phyloP scores from a whole-genome alignment of 2,113 vertebrate species.

The Rhodinocichla rosea region DNA sequence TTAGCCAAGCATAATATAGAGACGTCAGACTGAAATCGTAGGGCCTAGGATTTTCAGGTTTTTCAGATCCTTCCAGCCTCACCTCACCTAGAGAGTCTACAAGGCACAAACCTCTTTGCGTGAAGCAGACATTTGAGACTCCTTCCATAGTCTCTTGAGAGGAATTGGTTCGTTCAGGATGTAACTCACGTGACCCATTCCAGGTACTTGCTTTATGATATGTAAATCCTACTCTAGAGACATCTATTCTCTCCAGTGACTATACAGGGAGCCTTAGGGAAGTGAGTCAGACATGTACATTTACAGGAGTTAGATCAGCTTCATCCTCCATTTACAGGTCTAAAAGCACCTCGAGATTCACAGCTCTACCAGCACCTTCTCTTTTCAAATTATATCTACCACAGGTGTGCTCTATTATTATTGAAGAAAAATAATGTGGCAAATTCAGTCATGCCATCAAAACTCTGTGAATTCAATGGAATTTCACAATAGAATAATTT shows the following conservation, averaged over 20 bases:
- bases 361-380: not conserved
- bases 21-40: not conserved
- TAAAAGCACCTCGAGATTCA: not conserved
- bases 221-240: not conserved
- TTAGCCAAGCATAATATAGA: not conserved
- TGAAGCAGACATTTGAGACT: not conserved
- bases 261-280: not conserved
- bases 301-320: not conserved
- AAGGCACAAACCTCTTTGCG: not conserved
- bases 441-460: not conserved
- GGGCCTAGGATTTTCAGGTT: not conserved
- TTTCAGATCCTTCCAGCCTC: not conserved
- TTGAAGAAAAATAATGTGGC: not conserved
- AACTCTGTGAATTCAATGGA: not conserved
- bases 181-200: not conserved
- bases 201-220: not conserved
- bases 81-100: not conserved
- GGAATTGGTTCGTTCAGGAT: not conserved
- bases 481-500: not conserved
- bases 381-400: not conserved
- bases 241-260: not conserved
- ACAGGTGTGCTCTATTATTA: not conserved
- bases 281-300: fast-evolving
- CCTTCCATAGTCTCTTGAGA: not conserved
- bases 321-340: not conserved